Evolutionary conservation across 2,888 invertebrate genomes (phyloP).

Genomic region (Drosophila affinis): DNA sequence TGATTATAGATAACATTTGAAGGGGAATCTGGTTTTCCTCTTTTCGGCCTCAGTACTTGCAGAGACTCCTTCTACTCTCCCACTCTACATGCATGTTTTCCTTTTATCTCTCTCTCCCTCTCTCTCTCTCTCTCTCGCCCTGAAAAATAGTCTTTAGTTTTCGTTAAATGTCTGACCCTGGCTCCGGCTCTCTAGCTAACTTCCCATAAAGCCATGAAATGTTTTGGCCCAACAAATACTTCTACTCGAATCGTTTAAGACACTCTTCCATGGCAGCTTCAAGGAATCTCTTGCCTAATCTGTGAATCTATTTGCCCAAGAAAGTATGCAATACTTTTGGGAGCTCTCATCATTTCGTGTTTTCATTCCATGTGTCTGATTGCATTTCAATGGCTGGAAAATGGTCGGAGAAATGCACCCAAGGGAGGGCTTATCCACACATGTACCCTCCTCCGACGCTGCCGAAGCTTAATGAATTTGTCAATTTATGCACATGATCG

Average conservation of each 20-base stretch:
- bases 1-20: neutral
- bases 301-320: neutral
- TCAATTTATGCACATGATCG: conserved; percentile 48
- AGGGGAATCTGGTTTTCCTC: neutral
- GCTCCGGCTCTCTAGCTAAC: neutral
- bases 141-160: too few species aligned
- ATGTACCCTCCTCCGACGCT: neutral
- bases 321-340: neutral
- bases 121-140: too few species aligned
- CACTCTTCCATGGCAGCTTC: neutral
- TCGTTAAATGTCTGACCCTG: neutral
- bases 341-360: neutral
- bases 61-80: too few species aligned
- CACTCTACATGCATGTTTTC: too few species aligned
- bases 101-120: too few species aligned
- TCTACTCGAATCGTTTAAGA: neutral
- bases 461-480: conserved; percentile 29
- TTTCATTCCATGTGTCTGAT: neutral
- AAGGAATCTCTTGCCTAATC: neutral
- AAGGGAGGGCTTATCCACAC: neutral
- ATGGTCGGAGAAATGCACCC: neutral
- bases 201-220: neutral
- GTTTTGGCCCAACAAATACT: neutral
- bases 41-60: too few species aligned
- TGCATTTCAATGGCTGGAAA: neutral